A percentile compares a stretch with the other conserved stretches of the same genome.
These are phyloP conservation scores for Etheostoma nigrum DNA, from an alignment of 2,797 vertebrate species.

Conservation along the genomic window DNA sequence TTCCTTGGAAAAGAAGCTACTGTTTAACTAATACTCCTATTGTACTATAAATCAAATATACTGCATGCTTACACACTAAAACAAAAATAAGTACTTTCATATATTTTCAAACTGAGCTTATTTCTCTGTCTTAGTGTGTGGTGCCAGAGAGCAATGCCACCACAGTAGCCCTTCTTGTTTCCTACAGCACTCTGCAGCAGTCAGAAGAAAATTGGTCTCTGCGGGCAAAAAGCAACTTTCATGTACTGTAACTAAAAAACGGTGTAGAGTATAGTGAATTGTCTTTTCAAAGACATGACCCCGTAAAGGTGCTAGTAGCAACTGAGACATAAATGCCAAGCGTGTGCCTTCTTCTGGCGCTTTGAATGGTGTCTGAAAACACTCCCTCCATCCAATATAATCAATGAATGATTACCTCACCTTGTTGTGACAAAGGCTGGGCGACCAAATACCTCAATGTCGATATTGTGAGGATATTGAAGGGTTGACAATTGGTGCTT, in stretches of 20 bases:
- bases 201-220: conserved; percentile 55
- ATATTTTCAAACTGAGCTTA: conserved; percentile 45
- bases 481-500: no score
- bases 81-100: conserved; percentile 38
- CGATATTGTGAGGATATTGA: no score
- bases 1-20: conserved; percentile 15
- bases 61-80: conserved; percentile 47
- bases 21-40: conserved; percentile 40
- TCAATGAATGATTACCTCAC: conserved; percentile 62
- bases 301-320: conserved; percentile 20
- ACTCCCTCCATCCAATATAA: conserved; percentile 47
- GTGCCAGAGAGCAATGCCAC: conserved; percentile 22
- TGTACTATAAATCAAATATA: conserved; percentile 53
- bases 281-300: conserved; percentile 45
- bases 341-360: conserved; percentile 28
- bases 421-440: conserved; percentile 1
- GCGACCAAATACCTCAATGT: no score
- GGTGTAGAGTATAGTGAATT: conserved; percentile 34
- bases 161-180: conserved; percentile 24
- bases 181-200: conserved; percentile 40
- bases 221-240: conserved; percentile 55
- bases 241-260: conserved; percentile 44
- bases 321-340: conserved; percentile 47
- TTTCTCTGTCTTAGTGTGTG: conserved; percentile 37
- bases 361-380: conserved; percentile 43